phyloP scores from a whole-genome alignment of 2,797 vertebrate genomes.

The Borostomias antarcticus region DNA sequence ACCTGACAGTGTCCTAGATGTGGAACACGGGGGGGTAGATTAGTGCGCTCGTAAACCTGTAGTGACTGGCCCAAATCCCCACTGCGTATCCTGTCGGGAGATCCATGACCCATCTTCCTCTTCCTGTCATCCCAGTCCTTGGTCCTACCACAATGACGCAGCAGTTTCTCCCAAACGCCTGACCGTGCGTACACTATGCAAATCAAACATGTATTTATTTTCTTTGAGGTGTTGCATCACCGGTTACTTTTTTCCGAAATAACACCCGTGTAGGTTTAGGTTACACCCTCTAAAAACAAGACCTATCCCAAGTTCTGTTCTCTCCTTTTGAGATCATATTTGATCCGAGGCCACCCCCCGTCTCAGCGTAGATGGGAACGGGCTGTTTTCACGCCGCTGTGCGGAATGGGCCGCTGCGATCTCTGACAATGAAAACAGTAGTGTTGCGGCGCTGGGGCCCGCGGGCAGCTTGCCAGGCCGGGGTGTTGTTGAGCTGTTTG shows the following conservation, averaged over 20 bases:
- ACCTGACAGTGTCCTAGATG: background rate
- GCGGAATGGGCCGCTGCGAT: background rate
- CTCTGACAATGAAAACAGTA: conserved; percentile 38
- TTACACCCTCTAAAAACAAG: background rate
- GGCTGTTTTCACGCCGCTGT: background rate
- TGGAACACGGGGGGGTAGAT: background rate
- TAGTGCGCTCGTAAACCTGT: background rate
- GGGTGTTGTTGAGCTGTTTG: conserved; percentile 42
- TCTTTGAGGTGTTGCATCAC: background rate
- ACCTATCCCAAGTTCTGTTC: no score
- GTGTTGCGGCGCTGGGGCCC: conserved; percentile 45
- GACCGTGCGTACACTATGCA: background rate
- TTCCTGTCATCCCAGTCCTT: background rate
- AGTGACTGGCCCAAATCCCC: background rate
- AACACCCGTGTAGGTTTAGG: background rate
- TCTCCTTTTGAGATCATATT: no score
- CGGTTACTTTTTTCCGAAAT: background rate
- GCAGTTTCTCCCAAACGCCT: background rate
- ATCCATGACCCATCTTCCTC: background rate
- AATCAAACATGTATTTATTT: background rate
- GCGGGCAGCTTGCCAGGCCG: conserved; percentile 39
- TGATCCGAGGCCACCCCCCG: no score
- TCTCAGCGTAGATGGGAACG: background rate
- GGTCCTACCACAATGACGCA: background rate
- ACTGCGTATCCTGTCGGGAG: background rate